Base-by-base conservation (phyloP, 2,888 invertebrate species). In the Dasysyrphus albostriatus region DNA sequence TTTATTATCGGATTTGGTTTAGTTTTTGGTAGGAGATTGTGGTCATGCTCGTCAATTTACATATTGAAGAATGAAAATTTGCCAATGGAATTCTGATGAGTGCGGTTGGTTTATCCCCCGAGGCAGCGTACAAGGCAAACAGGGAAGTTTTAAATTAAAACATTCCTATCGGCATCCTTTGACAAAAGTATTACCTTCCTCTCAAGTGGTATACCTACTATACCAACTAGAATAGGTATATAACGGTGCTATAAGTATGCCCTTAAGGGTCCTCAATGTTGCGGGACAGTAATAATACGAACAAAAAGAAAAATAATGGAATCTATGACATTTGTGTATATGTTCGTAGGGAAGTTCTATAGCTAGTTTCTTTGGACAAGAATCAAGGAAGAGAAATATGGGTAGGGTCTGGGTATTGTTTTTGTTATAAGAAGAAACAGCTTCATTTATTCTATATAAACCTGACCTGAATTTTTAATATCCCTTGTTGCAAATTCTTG, bases 61-160 rank as follows among this genome's bases (percentile, higher is more conserved):
- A 87, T 87, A 87, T 83, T 78, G 78, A 79, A 65, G 72, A 79
- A 87, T 87, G 87, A 87, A 82, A 87, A 87, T 79, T 82, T 87
- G 87, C 87, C 83, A 82, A 87, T 82, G 79, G 87, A 87, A 87
- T 87, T 82, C 83, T 79, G 87, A 87, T 87, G 78, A 87, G 83
- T 70, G 47, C 47, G 69, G 54, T 59, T 69, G 69, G 54, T 42
- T 54, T 78, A 58, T 76, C 72, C 61, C 87, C 61, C 47, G 24
- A 37, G 76, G 29, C 10, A 51, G 29, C 5, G 12, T 5, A 49
- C 37, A 29, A 14, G 49, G 37, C 29, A 49, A 44, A 51, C 16
- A 61, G 72, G 63, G 49, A 34, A 69, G 42, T 82, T 81, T 81
- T 82, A 85, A 85, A 85, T 85, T 85, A 85, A 85, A 81, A 85